A percentile compares a stretch with the other conserved stretches of the same genome.
phyloP scores from a whole-genome alignment of 1,140 invertebrate species.

The Drosophila suzukii region DNA sequence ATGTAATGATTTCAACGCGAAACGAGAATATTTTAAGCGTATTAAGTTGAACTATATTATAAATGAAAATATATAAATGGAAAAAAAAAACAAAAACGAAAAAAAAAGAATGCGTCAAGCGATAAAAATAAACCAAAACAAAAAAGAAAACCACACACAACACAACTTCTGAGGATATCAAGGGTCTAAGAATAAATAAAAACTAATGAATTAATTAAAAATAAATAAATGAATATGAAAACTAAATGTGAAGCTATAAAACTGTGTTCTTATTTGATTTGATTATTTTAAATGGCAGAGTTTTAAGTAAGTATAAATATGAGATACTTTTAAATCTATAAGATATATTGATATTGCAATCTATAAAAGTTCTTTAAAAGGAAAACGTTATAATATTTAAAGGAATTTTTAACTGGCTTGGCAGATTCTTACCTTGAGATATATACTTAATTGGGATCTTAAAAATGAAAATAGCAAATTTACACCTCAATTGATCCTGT shows the following conservation, averaged over 20 bases:
- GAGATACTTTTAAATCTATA: too few species aligned
- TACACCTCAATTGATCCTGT: background rate
- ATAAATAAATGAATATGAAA: constrained; percentile 82
- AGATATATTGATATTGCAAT: too few species aligned
- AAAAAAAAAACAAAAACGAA: constrained; percentile 20
- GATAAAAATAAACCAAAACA: constrained; percentile 69
- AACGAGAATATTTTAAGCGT: constrained; percentile 53
- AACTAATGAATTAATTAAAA: constrained; percentile 82
- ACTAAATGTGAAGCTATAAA: constrained; percentile 72
- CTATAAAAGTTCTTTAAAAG: too few species aligned
- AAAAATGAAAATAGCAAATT: background rate
- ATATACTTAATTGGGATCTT: too few species aligned
- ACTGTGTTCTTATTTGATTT: constrained; percentile 28
- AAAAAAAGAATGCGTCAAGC: constrained; percentile 54
- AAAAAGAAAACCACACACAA: constrained; percentile 55
- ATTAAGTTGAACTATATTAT: constrained; percentile 45
- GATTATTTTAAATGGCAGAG: too few species aligned
- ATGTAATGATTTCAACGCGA: constrained; percentile 59
- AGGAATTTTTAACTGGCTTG: too few species aligned
- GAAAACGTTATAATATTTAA: too few species aligned
- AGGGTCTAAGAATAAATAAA: constrained; percentile 82
- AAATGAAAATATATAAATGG: constrained; percentile 29
- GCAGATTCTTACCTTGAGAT: too few species aligned
- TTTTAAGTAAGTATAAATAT: background rate
- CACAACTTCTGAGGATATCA: constrained; percentile 82